These are phyloP conservation scores for Thinocorus orbignyianus DNA, from an alignment of 2,113 vertebrate genomes.

Conservation along the genomic window DNA sequence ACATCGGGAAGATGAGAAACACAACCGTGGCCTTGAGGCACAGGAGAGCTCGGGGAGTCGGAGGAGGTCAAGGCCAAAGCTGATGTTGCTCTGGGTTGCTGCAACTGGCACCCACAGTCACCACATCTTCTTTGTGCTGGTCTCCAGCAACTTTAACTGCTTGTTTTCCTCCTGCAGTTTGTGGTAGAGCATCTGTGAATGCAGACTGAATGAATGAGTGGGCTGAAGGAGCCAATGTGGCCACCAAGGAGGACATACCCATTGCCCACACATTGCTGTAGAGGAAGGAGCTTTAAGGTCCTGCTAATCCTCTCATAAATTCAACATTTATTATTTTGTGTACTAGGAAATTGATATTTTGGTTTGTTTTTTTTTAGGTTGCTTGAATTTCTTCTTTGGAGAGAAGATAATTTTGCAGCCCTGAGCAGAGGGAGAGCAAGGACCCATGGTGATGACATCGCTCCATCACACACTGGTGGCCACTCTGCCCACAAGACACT, in stretches of 20 bases:
- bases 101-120: not conserved
- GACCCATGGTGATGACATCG: not conserved
- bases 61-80: not conserved
- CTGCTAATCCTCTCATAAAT: not conserved
- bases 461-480: not conserved
- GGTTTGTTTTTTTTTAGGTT: fast-evolving
- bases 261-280: too few relatives aligned
- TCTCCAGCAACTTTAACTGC: not conserved
- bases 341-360: not conserved
- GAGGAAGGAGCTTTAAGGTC: not conserved
- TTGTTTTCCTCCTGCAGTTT: not conserved
- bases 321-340: too few relatives aligned
- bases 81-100: not conserved
- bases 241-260: too few relatives aligned
- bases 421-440: fast-evolving
- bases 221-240: not conserved
- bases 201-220: fast-evolving
- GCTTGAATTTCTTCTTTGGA: not conserved
- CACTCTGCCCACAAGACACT: not conserved
- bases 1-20: not conserved
- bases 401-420: fast-evolving
- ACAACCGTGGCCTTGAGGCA: not conserved
- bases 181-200: fast-evolving
- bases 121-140: not conserved
- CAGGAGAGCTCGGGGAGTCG: not conserved